A percentile compares a stretch with the other conserved stretches of the same genome.
Evolutionary conservation across 2,113 vertebrate species (phyloP).

Genomic region (Ovis canadensis): DNA sequence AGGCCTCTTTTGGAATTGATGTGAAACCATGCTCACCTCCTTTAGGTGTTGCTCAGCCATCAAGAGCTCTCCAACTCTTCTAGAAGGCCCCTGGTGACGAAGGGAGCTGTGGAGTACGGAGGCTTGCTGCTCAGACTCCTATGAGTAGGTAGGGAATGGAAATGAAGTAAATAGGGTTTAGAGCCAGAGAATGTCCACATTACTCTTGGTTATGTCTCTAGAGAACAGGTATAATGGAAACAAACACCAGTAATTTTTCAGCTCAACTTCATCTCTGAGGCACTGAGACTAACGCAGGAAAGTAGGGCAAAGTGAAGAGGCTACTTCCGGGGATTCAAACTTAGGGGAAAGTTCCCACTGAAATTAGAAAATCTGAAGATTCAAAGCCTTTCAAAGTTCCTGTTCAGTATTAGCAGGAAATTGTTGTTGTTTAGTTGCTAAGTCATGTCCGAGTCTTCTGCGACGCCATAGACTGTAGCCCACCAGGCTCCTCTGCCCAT

Average conservation of each 20-base stretch:
- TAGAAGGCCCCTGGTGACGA: neutral
- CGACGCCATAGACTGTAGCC: neutral
- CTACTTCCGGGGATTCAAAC: neutral
- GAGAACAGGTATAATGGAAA: neutral
- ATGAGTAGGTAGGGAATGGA: neutral
- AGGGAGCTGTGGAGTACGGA: neutral
- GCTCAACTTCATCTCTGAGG: neutral
- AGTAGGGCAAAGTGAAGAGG: neutral
- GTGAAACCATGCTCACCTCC: constrained; percentile 3
- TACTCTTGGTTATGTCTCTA: neutral
- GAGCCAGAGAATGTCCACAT: neutral
- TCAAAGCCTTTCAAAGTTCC: neutral
- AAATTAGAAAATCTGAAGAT: neutral
- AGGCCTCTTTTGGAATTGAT: constrained; percentile 7
- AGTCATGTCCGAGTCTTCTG: neutral
- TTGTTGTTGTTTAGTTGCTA: neutral
- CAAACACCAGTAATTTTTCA: neutral
- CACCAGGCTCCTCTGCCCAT: neutral
- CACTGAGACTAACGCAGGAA: neutral
- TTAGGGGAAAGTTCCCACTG: neutral
- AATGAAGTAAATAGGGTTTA: neutral
- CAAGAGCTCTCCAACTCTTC: neutral
- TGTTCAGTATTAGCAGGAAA: neutral
- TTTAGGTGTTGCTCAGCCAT: neutral
- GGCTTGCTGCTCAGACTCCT: neutral